These are phyloP conservation scores for Brevimyrus niger DNA, from an alignment of 2,113 vertebrate genomes.

Conservation along the genomic window DNA sequence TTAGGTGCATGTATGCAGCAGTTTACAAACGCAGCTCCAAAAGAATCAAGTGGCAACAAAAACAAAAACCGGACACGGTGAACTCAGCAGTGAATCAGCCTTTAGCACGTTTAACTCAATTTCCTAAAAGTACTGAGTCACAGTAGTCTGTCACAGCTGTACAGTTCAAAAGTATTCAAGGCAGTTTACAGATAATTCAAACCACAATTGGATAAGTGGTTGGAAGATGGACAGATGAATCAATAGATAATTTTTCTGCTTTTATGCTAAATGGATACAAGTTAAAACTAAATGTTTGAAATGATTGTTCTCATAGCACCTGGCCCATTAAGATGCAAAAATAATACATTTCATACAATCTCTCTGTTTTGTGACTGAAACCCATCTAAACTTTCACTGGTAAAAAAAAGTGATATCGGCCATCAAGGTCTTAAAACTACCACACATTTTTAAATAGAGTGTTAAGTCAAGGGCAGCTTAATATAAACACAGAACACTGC, in stretches of 20 bases:
- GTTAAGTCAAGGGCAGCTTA: background rate
- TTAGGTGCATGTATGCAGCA: constrained; percentile 3
- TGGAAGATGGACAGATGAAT: background rate
- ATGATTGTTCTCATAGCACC: background rate
- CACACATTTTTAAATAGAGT: background rate
- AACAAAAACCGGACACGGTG: background rate
- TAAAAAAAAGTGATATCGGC: background rate
- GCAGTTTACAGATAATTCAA: background rate
- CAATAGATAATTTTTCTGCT: background rate
- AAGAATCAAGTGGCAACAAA: background rate
- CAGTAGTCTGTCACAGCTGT: background rate
- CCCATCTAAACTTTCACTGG: background rate
- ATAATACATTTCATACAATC: background rate
- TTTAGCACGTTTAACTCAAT: background rate
- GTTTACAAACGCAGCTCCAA: constrained; percentile 15
- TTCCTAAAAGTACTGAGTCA: background rate
- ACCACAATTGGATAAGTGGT: background rate
- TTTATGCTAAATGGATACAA: background rate
- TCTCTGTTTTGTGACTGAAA: background rate
- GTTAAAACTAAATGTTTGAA: background rate
- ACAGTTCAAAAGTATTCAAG: background rate
- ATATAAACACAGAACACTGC: background rate
- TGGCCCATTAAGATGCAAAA: background rate
- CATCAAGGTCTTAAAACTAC: background rate
- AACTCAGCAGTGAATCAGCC: background rate